Evolutionary conservation across 2,113 vertebrate genomes (phyloP).

Genomic region (Hippocampus mohnikei): DNA sequence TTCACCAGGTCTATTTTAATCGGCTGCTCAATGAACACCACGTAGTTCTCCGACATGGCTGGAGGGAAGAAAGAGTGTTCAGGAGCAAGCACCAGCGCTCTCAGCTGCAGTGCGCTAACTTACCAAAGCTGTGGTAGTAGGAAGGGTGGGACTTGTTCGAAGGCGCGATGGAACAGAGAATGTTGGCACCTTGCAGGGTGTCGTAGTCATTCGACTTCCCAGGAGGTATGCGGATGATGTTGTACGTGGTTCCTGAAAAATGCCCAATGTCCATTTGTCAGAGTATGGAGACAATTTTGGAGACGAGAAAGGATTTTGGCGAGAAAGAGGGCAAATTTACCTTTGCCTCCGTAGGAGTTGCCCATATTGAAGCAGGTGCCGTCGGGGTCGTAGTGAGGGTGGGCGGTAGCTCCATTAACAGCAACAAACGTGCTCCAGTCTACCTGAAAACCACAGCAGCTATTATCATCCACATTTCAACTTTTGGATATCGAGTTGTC

Average conservation of each 20-base stretch:
- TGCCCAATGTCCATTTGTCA: background rate
- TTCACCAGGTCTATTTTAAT: slow-evolving; percentile 84
- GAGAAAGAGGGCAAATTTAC: slow-evolving; percentile 52
- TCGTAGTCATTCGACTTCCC: slow-evolving; percentile 66
- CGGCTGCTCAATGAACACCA: slow-evolving; percentile 91
- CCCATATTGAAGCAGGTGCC: slow-evolving; percentile 94
- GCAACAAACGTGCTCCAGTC: slow-evolving; percentile 90
- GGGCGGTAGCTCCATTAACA: slow-evolving; percentile 92
- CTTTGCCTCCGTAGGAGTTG: slow-evolving; percentile 83
- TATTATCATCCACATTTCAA: background rate
- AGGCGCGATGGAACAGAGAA: slow-evolving; percentile 84
- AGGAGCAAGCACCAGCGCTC: no score
- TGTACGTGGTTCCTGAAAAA: slow-evolving; percentile 79
- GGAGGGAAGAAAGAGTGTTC: slow-evolving; percentile 12
- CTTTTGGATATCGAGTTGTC: background rate
- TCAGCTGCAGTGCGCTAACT: background rate
- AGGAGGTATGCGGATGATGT: slow-evolving; percentile 83
- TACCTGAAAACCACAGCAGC: slow-evolving; percentile 70
- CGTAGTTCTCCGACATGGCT: slow-evolving; percentile 93
- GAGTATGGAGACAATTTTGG: background rate
- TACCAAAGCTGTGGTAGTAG: slow-evolving; percentile 97
- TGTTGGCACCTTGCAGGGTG: slow-evolving; percentile 76
- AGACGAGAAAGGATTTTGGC: background rate
- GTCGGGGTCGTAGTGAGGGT: slow-evolving; percentile 88
- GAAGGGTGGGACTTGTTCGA: slow-evolving; percentile 79